These are phyloP conservation scores for Sterna hirundo DNA, from an alignment of 2,113 vertebrate genomes.

Conservation along the genomic window DNA sequence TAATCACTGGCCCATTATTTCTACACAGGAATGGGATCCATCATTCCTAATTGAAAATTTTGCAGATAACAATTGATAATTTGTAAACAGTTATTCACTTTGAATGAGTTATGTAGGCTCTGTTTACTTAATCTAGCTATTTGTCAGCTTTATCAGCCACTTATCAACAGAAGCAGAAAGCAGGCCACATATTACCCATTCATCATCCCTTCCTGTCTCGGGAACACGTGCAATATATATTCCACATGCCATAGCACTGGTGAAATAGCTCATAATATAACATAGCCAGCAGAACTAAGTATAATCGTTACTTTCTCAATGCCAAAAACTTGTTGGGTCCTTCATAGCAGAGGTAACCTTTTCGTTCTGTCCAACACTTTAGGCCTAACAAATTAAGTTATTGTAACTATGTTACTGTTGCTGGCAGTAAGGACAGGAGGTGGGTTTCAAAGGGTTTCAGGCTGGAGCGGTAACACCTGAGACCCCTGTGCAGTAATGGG, in stretches of 20 bases:
- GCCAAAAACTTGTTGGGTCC: neutral
- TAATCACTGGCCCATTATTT: constrained; percentile 32
- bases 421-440: neutral
- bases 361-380: neutral
- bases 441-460: neutral
- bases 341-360: accelerated
- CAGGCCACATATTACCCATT: constrained; percentile 39
- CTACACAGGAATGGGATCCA: constrained; percentile 6
- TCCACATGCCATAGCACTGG: neutral
- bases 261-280: neutral
- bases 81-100: constrained; percentile 53
- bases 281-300: neutral
- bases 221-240: neutral
- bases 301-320: neutral
- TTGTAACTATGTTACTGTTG: accelerated
- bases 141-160: constrained; percentile 61
- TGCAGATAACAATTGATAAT: constrained; percentile 58
- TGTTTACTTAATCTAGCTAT: constrained; percentile 56
- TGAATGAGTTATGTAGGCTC: constrained; percentile 49
- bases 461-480: accelerated
- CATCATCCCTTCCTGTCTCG: constrained; percentile 36
- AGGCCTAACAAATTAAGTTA: neutral
- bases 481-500: neutral
- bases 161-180: constrained; percentile 56
- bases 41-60: constrained; percentile 50